A percentile compares a stretch with the other conserved stretches of the same genome.
phyloP scores from a whole-genome alignment of 2,113 vertebrate species.

The Percina caprodes region DNA sequence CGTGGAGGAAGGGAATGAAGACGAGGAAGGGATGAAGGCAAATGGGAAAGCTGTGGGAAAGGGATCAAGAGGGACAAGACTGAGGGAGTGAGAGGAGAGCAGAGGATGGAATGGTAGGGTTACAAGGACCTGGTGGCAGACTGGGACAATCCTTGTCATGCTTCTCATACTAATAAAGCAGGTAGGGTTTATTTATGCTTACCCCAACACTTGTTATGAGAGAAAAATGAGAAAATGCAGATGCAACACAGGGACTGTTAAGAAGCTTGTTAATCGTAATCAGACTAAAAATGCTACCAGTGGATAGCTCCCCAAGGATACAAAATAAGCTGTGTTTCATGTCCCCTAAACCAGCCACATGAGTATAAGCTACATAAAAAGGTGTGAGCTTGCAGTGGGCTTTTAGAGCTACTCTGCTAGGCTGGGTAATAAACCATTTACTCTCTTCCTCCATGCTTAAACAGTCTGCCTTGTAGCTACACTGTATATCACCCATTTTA shows the following conservation, averaged over 20 bases:
- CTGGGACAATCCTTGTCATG: constrained; percentile 26
- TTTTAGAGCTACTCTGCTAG: constrained; percentile 59
- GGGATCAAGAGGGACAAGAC: constrained; percentile 67
- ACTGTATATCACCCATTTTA: constrained; percentile 71
- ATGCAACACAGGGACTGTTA: constrained; percentile 25
- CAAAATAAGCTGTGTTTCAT: constrained; percentile 43
- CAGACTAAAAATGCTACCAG: constrained; percentile 27
- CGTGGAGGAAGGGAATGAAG: constrained; percentile 46
- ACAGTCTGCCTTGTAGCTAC: constrained; percentile 71
- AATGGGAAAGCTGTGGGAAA: constrained; percentile 56
- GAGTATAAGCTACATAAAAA: constrained; percentile 55
- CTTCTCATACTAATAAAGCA: constrained; percentile 58
- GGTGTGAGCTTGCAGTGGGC: constrained; percentile 57
- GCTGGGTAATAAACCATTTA: constrained; percentile 65
- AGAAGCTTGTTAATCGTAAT: constrained; percentile 41
- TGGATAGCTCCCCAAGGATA: constrained; percentile 34
- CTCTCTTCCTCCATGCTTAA: constrained; percentile 54
- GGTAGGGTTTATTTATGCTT: constrained; percentile 42
- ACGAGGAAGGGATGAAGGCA: constrained; percentile 54
- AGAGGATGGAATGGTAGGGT: constrained; percentile 37
- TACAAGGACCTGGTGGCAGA: constrained; percentile 48
- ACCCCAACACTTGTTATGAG: constrained; percentile 5
- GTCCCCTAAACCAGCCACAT: constrained; percentile 41
- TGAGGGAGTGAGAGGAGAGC: constrained; percentile 52
- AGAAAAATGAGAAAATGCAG: constrained; percentile 23